These are phyloP conservation scores for Drosophila helvetica DNA, from an alignment of 2,888 invertebrate genomes.

Conservation along the genomic window DNA sequence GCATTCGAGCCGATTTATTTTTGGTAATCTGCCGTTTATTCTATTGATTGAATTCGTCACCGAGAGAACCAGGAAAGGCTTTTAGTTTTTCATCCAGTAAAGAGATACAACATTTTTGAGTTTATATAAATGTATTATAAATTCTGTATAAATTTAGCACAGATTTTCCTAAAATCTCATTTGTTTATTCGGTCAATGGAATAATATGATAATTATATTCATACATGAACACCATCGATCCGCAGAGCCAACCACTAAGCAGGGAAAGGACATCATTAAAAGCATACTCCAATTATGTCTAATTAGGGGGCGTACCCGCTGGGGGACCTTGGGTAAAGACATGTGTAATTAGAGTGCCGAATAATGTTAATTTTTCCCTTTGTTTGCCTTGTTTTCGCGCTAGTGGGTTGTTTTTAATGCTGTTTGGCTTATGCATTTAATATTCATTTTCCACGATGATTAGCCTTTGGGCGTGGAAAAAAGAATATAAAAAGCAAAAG, in stretches of 20 bases:
- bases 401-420: constrained; percentile 10
- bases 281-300: constrained; percentile 42
- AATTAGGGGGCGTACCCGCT: constrained; percentile 32
- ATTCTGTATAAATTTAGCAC: background rate
- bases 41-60: background rate
- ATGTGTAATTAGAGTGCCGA: constrained; percentile 61
- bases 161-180: background rate
- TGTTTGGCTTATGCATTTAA: constrained; percentile 51
- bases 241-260: constrained; percentile 20
- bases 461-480: constrained; percentile 47
- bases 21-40: background rate
- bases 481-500: background rate
- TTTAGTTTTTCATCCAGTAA: background rate
- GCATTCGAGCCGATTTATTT: constrained; percentile 14
- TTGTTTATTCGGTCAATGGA: background rate
- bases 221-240: constrained; percentile 31
- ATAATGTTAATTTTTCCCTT: constrained; percentile 38
- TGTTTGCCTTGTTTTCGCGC: background rate
- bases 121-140: background rate
- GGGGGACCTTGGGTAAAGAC: constrained; percentile 55
- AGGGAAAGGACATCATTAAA: constrained; percentile 27
- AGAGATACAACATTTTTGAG: background rate
- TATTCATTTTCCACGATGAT: constrained; percentile 68
- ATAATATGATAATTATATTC: constrained; percentile 27
- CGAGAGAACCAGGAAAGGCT: too few relatives aligned